Conservation (phyloP, 2,888 invertebrate species). For the Brachyptera putata region DNA sequence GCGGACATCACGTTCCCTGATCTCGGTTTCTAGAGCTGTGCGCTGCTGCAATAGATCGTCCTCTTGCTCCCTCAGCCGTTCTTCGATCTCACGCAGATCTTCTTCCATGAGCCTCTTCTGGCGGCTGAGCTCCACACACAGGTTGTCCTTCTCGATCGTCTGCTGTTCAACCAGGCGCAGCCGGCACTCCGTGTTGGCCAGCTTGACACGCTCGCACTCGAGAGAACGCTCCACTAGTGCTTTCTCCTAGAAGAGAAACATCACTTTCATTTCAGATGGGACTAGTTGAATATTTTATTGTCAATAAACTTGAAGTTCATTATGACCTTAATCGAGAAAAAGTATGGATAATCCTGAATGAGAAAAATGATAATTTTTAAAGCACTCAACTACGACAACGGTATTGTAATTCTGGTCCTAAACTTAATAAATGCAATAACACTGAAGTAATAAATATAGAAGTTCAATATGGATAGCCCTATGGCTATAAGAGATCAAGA, state of each 20-base stretch:
- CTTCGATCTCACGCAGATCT: slow-evolving; percentile 26
- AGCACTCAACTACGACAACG: no score
- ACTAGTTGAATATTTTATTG: no score
- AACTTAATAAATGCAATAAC: no score
- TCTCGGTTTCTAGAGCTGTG: slow-evolving; percentile 18
- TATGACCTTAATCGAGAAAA: no score
- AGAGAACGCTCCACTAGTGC: slow-evolving; percentile 11
- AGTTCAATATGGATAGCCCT: no score
- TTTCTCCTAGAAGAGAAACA: slow-evolving; percentile 19
- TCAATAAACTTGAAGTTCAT: no score
- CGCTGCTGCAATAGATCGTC: slow-evolving; percentile 13
- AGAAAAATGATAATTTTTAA: no score
- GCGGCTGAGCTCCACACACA: slow-evolving; percentile 16
- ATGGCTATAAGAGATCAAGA: no score
- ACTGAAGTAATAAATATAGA: no score
- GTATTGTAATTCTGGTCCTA: no score
- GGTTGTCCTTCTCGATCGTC: slow-evolving; percentile 22
- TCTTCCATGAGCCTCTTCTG: slow-evolving; percentile 19
- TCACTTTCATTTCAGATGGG: no score
- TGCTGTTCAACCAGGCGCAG: slow-evolving; percentile 24
- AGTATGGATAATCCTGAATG: no score
- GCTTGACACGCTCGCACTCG: slow-evolving; percentile 16
- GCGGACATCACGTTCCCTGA: slow-evolving; percentile 22
- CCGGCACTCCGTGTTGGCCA: slow-evolving; percentile 12
- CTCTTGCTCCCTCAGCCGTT: slow-evolving; percentile 25